A percentile compares a stretch with the other conserved stretches of the same genome.
phyloP scores from a whole-genome alignment of 1,140 invertebrate species.

The Pogonomyrmex barbatus region DNA sequence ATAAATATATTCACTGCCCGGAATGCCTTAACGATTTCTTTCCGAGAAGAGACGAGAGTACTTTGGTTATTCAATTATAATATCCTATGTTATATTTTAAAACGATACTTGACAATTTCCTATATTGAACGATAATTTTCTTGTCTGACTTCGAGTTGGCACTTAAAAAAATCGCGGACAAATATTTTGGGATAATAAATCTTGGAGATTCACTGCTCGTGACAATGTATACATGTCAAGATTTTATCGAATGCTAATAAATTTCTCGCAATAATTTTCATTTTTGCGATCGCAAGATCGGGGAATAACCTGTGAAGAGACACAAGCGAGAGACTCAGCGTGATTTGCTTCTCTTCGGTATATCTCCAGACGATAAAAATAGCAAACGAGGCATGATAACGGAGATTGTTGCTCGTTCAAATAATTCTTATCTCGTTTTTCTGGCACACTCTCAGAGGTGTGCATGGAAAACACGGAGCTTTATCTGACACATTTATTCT shows the following conservation, averaged over 20 bases:
- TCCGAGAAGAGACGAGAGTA: not conserved
- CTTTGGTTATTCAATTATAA: not conserved
- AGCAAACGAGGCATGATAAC: constrained; percentile 61
- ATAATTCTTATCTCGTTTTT: constrained; percentile 69
- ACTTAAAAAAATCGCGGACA: not conserved
- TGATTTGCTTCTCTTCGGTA: constrained; percentile 7
- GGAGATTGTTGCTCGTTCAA: constrained; percentile 64
- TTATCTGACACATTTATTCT: not conserved
- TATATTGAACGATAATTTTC: not conserved
- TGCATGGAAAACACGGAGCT: not conserved
- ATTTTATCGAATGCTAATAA: constrained; percentile 34
- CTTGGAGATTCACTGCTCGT: not conserved
- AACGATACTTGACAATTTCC: not conserved
- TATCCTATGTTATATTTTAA: not conserved
- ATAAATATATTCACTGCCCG: constrained; percentile 13
- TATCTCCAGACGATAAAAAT: constrained; percentile 62
- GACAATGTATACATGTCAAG: not conserved
- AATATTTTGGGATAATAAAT: not conserved
- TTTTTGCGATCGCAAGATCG: constrained; percentile 10
- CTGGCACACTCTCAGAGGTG: not conserved
- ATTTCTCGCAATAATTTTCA: not conserved
- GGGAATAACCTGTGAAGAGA: constrained; percentile 14
- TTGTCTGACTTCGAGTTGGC: not conserved
- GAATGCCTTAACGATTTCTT: not conserved
- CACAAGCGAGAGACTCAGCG: not conserved